Evolutionary conservation across 37 sponge, comb jelly and placozoan genomes (phyloP), one percentile per base, ranked within the genome.

Genomic region (Oscarella lobularis): DNA sequence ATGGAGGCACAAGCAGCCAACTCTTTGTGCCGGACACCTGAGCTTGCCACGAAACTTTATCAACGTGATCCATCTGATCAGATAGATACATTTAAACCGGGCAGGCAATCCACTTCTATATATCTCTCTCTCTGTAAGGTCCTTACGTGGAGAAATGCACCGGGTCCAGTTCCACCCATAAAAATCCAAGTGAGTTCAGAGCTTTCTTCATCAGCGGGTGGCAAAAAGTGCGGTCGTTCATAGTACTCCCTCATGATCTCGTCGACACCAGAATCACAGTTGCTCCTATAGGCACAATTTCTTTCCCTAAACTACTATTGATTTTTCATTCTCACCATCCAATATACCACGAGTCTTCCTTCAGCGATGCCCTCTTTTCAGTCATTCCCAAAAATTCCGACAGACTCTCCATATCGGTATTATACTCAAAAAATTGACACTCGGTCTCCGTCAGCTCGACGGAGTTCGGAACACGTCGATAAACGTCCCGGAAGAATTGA

Each of bases 111-210:
- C n/a, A n/a, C n/a, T n/a, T n/a, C n/a, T n/a, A n/a, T n/a, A n/a
- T n/a, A n/a, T n/a, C n/a, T n/a, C n/a, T n/a, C n/a, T n/a, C n/a
- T n/a, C n/a, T n/a, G n/a, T n/a, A n/a, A n/a, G n/a, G n/a, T 6
- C 29, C 88, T 75, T 40, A 91, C 92, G 84, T 91, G 92, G 38
- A 91, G 68, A 41, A 77, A 79, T 0, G 92, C 92, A 27, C 92
- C 92, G 41, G 81, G 86, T 73, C 92, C 92, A 14, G 92, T 85
- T 1, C 82, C 73, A 14, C 92, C 92, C 88, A 91, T 91, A 80
- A 91, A 91, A 9, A 91, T 91, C 92, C 92, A 91, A 29, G 79
- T 40, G 0, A 4, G 1, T 0, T 81, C 38, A 9, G 36, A 2
- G 40, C 9, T 35, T 5, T 20, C 73, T 0, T 72, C 74, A 3